Evolutionary conservation across 2,797 vertebrate species (phyloP), one percentile per base, ranked within the genome.

Genomic region (Mus minutoides): DNA sequence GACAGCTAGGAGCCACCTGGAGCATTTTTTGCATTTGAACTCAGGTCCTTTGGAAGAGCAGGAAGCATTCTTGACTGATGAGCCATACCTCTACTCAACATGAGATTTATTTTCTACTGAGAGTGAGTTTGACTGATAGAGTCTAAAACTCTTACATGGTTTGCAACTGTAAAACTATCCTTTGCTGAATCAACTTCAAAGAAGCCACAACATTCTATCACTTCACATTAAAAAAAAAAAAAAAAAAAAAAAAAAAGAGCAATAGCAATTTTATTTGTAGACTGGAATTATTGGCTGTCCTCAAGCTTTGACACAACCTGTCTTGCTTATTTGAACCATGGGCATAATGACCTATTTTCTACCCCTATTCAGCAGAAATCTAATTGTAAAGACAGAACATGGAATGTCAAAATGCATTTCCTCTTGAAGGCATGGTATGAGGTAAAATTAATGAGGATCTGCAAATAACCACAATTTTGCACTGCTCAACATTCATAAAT

Each of bases 371-470:
- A 49, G 84, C 62, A 46, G 76, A 43, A 96, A 93, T 95, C 94
- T 96, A 92, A 88, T 92, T 82, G 91, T 83, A 58, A 92, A 79
- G 86, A 37, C 86, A 94, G 96, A 93, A 88, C 91, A 93, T 17
- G 83, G 87, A 88, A 88, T 95, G 95, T 96, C 96, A 94, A 91
- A 97, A 90, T 95, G 60, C 64, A 87, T 97, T 97, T 96, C 64
- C 73, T 69, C 90, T 78, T 97, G 91, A 88, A 96, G 92, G 94
- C 94, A 69, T 34, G 90, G 40, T 58, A 17, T 71, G 73, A 90
- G 80, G 60, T 90, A 52, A 96, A 96, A 96, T 96, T 97, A 96
- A 96, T 80, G 91, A 97, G 84, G n/a, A 94, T 69, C 80, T 94
- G 46, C 54, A 95, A 93, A 88, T 93, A 94, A 95, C 90, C 52